Base-by-base conservation (phyloP, 2,797 vertebrate species). In the Periparus ater region DNA sequence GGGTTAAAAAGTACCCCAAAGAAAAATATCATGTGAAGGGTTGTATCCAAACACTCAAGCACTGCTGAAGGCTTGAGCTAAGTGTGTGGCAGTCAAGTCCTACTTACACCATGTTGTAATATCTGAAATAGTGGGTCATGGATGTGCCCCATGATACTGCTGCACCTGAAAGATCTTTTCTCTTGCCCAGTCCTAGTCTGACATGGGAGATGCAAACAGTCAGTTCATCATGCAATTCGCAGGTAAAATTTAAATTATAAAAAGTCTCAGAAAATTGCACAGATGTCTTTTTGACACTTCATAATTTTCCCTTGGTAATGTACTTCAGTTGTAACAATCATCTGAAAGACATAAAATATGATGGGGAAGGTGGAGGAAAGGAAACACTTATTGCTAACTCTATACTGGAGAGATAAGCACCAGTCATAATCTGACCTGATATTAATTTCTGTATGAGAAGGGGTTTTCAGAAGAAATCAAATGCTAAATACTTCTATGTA, bases 391-490 rank as follows among this genome's bases (percentile, higher is more conserved):
- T 26, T 74, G 67, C 32, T 77, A 71, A 88, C 71, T 70, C 21
- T 48, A 30, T 30, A 40, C 25, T 32, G 62, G 74, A 4, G 2
- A 63, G 58, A 55, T 34, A 83, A 79, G 48, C 0, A 0, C 19
- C 61, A 68, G 73, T 57, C 81, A 70, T 48, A 73, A 84, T 88
- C 62, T 76, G 73, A 88, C 72, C 62, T 55, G 36, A 77, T 93
- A 78, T 19, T 88, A 81, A 88, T 75, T 95, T 90, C 85, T 94
- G 50, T 21, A 42, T 45, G 71, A 89, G 62, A 87, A 89, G 30
- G 29, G 6, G 17, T 65, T 93, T 93, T 85, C 76, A 86, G 67
- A 72, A 96, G 90, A 94, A 97, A 96, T 89, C 47, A 96, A 90
- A 93, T 74, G 65, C 68, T 91, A 93, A 93, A 92, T 85, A 85